phyloP scores from a whole-genome alignment of 2,113 vertebrate species.

The Phoenicopterus ruber region DNA sequence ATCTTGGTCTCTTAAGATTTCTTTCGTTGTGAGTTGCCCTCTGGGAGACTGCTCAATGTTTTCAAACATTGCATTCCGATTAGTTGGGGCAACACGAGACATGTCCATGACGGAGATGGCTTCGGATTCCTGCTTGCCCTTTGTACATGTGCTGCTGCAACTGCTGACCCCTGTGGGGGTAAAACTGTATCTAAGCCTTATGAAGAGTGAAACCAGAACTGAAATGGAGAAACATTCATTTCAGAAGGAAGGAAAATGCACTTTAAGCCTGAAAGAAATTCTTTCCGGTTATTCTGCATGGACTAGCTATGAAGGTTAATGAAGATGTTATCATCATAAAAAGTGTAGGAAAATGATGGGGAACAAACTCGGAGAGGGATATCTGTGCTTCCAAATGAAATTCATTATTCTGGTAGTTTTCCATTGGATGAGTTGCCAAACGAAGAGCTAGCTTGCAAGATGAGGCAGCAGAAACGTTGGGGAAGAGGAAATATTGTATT shows the following conservation, averaged over 20 bases:
- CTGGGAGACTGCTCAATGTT: neutral
- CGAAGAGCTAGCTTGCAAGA: neutral
- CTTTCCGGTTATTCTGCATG: neutral
- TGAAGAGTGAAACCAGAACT: neutral
- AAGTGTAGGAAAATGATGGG: neutral
- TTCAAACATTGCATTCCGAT: conserved; percentile 68
- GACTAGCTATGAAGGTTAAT: neutral
- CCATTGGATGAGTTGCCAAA: neutral
- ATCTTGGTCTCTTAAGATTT: conserved; percentile 2
- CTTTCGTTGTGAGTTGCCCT: conserved; percentile 36
- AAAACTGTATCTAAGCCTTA: neutral
- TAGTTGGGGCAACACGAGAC: neutral
- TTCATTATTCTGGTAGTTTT: neutral
- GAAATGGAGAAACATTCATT: neutral
- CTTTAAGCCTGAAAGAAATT: neutral
- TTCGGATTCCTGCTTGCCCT: neutral
- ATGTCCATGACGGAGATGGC: neutral
- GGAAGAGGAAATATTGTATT: neutral
- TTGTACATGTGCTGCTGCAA: neutral
- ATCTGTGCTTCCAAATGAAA: neutral
- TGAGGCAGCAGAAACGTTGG: neutral
- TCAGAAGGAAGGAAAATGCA: neutral
- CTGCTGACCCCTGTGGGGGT: neutral
- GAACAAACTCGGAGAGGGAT: neutral
- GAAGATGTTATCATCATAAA: neutral